These are phyloP conservation scores for Idaea straminata DNA, from an alignment of 2,888 invertebrate genomes.

Conservation along the genomic window DNA sequence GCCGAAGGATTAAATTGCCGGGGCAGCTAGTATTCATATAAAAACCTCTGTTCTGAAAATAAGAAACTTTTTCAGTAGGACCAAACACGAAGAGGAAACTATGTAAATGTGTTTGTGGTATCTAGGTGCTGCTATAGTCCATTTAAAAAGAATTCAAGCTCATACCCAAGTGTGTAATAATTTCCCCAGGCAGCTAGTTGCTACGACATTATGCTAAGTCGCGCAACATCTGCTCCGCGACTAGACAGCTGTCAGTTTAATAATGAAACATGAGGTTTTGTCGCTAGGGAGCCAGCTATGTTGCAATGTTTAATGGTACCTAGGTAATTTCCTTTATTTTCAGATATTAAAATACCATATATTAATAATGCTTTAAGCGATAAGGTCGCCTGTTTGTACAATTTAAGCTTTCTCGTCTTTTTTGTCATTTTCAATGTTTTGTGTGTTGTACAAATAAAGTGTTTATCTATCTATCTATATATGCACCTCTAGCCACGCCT, in stretches of 20 bases:
- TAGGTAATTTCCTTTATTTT: not conserved
- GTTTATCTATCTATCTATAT: too few species aligned
- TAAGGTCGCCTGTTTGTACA: too few species aligned
- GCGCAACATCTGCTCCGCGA: not conserved
- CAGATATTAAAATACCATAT: too few species aligned
- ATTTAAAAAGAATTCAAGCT: not conserved
- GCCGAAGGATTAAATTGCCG: too few species aligned
- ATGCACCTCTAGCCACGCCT: too few species aligned
- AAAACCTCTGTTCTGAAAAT: too few species aligned
- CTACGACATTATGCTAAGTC: not conserved
- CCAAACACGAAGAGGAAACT: not conserved
- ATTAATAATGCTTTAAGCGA: too few species aligned
- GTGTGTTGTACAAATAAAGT: too few species aligned
- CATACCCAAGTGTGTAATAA: not conserved
- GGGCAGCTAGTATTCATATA: too few species aligned
- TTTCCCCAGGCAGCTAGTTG: not conserved
- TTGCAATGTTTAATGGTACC: not conserved
- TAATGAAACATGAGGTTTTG: not conserved
- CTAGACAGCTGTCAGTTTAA: not conserved
- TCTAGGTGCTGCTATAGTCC: not conserved
- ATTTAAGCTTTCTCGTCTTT: too few species aligned
- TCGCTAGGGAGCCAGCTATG: not conserved
- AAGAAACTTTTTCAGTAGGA: too few species aligned
- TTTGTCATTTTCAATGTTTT: too few species aligned
- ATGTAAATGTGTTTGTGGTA: not conserved